A percentile compares a stretch with the other conserved stretches of the same genome.
These are phyloP conservation scores for Amphipoea lucens DNA, from an alignment of 2,888 invertebrate genomes.

Conservation along the genomic window DNA sequence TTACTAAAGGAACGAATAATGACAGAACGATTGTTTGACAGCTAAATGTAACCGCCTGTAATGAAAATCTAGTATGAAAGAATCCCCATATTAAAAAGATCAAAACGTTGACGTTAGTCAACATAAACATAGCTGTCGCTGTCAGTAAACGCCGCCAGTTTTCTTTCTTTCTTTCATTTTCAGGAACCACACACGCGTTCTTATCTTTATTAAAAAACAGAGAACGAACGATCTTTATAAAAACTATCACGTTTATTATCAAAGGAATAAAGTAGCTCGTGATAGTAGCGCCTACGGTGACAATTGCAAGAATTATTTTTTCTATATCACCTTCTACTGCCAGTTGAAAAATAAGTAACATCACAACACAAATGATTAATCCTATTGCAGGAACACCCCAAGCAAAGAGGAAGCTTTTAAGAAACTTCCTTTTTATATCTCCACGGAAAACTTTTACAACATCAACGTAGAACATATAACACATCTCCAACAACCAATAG, in stretches of 20 bases:
- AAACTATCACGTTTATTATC: constrained; percentile 24
- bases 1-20: constrained; percentile 32
- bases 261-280: constrained; percentile 4
- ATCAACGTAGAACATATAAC: constrained; percentile 44
- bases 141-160: constrained; percentile 24
- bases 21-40: constrained; percentile 15
- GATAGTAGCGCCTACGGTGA: background rate
- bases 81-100: background rate
- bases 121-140: constrained; percentile 22
- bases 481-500: constrained; percentile 35
- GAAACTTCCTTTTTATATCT: constrained; percentile 18
- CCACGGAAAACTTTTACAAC: constrained; percentile 34
- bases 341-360: constrained; percentile 6
- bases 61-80: background rate
- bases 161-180: constrained; percentile 4
- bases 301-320: background rate
- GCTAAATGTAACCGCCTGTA: background rate
- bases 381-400: constrained; percentile 25
- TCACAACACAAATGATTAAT: background rate
- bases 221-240: constrained; percentile 15
- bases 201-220: constrained; percentile 18
- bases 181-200: background rate
- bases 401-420: constrained; percentile 34
- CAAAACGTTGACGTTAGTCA: constrained; percentile 34
- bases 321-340: background rate